Evolutionary conservation across 2,797 vertebrate species (phyloP), one percentile per base, ranked within the genome.

Genomic region (Rhadinocentrus ornatus): DNA sequence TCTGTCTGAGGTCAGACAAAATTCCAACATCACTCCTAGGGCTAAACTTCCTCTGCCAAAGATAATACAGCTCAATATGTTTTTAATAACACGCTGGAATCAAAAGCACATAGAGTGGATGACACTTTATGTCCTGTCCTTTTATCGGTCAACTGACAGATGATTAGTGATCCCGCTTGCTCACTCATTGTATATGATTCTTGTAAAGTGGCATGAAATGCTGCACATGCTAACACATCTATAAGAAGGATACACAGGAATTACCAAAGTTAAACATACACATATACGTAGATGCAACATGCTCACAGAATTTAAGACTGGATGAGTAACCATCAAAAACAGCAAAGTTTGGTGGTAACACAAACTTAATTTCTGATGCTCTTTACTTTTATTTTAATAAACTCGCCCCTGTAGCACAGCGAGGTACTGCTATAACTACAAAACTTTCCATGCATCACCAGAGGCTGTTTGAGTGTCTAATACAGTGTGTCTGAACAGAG

Each of bases 41-140:
- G 76, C 66, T 85, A 63, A 60, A 87, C 85, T 90, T 91, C 88
- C 87, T 87, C 67, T 84, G 90, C 87, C 89, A 91, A 87, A 72
- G 58, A 87, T 84, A 80, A 81, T 58, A 76, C 80, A 77, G 61
- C 59, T 75, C 35, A 48, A 77, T 79, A 77, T 13, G 22, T 16
- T 78, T 67, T 86, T 82, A 82, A 82, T 68, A 84, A 86, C 79
- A 77, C 57, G 69, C 70, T 86, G 73, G 80, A 27, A 83, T n/a
- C n/a, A n/a, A n/a, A n/a, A n/a, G n/a, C n/a, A n/a, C n/a, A n/a
- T n/a, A 7, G 31, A 68, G 52, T 70, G 61, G 85, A 88, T 78
- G 79, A 48, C 73, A 54, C 63, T 86, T 77, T 50, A 82, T 84
- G 86, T 90, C 84, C 84, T 87, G 78, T 86, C 71, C 77, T 67